These are phyloP conservation scores for Drosophila carrolli DNA, from an alignment of 1,140 invertebrate species.

Conservation along the genomic window DNA sequence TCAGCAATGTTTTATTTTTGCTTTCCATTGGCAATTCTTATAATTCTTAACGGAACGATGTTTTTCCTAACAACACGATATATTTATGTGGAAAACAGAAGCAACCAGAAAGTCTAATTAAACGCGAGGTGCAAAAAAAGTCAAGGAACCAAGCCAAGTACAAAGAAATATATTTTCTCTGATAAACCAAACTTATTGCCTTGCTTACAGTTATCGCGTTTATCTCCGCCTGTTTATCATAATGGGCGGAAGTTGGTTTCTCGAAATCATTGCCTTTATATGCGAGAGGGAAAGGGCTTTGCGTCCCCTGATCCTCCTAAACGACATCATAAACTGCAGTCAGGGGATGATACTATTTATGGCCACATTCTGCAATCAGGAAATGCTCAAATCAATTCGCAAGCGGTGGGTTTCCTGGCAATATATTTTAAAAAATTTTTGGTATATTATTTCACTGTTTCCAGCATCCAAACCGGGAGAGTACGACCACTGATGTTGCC, in stretches of 20 bases:
- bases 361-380: constrained; percentile 85
- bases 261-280: constrained; percentile 86
- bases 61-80: constrained; percentile 86
- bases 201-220: constrained; percentile 86
- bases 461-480: constrained; percentile 7
- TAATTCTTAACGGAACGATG: constrained; percentile 88
- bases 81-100: constrained; percentile 86
- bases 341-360: constrained; percentile 87
- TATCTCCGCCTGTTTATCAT: constrained; percentile 89
- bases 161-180: too few species aligned
- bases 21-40: constrained; percentile 66
- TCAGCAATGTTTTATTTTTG: too few species aligned
- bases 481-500: not conserved
- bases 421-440: not conserved
- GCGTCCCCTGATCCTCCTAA: constrained; percentile 77
- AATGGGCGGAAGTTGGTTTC: constrained; percentile 90
- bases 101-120: constrained; percentile 11
- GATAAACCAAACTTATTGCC: constrained; percentile 25
- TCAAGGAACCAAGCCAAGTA: constrained; percentile 36
- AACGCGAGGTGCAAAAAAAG: not conserved
- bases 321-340: constrained; percentile 77
- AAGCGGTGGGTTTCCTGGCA: constrained; percentile 30
- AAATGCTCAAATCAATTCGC: constrained; percentile 23
- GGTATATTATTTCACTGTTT: not conserved
- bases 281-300: not conserved